These are phyloP conservation scores for Lucilia sericata DNA, from an alignment of 1,140 invertebrate species.

Conservation along the genomic window DNA sequence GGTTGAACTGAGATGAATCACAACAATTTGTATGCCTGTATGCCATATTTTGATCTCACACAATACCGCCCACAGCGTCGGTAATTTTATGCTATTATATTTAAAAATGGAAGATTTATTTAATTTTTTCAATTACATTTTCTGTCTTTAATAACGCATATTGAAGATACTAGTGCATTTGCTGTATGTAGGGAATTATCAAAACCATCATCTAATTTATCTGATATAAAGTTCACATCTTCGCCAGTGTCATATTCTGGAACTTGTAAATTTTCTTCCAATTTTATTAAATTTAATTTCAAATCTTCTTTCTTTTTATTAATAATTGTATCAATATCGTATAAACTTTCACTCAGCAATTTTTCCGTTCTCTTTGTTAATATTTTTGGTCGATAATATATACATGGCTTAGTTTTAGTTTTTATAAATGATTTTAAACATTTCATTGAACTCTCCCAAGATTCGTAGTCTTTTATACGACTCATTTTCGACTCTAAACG, in stretches of 20 bases:
- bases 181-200: background rate
- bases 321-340: background rate
- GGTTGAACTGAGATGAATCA: no score
- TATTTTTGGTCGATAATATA: conserved; percentile 89
- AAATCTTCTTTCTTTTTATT: background rate
- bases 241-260: background rate
- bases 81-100: no score
- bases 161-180: background rate
- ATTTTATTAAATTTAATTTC: background rate
- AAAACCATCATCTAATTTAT: background rate
- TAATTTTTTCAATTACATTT: background rate
- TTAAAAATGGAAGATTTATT: no score
- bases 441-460: conserved; percentile 86
- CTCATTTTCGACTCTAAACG: conserved; percentile 92
- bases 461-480: conserved; percentile 86
- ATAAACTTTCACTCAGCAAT: conserved; percentile 64
- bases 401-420: conserved; percentile 86
- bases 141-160: background rate
- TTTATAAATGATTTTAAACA: conserved; percentile 86
- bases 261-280: background rate
- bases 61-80: no score
- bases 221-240: background rate
- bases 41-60: no score
- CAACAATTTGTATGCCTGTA: no score
- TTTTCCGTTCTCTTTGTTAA: conserved; percentile 71